phyloP scores from a whole-genome alignment of 2,113 vertebrate genomes.

The Hemiscyllium ocellatum region DNA sequence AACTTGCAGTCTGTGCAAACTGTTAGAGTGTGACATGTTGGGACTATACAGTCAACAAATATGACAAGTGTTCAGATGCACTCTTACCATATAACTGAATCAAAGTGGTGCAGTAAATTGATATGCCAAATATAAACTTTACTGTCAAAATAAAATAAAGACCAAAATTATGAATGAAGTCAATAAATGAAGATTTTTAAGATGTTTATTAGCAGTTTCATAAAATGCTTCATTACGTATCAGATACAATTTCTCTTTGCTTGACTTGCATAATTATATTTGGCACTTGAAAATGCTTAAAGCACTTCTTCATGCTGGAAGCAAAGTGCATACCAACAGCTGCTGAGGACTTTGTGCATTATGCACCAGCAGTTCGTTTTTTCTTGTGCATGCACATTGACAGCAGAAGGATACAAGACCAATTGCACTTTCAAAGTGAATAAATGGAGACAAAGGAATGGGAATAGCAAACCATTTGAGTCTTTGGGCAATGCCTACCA shows the following conservation, averaged over 20 bases:
- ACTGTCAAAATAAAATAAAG: neutral
- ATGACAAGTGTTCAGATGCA: neutral
- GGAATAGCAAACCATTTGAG: neutral
- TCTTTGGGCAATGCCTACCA: neutral
- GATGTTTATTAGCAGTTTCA: neutral
- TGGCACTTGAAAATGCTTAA: neutral
- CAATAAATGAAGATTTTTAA: neutral
- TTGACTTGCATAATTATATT: neutral
- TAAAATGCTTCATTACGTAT: neutral
- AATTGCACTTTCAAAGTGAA: neutral
- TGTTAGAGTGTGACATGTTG: neutral
- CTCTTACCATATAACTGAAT: neutral
- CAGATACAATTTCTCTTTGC: neutral
- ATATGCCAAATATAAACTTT: neutral
- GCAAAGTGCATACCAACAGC: neutral
- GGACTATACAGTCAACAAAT: neutral
- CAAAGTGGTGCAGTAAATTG: neutral
- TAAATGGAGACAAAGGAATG: neutral
- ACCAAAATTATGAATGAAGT: neutral
- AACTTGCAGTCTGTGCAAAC: neutral
- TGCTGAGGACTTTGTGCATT: neutral
- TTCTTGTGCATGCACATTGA: too few species aligned
- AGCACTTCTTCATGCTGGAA: neutral
- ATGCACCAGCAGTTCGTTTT: neutral
- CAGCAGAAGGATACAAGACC: neutral